Conservation (phyloP, 2,888 invertebrate species). For the Erebia palarica region DNA sequence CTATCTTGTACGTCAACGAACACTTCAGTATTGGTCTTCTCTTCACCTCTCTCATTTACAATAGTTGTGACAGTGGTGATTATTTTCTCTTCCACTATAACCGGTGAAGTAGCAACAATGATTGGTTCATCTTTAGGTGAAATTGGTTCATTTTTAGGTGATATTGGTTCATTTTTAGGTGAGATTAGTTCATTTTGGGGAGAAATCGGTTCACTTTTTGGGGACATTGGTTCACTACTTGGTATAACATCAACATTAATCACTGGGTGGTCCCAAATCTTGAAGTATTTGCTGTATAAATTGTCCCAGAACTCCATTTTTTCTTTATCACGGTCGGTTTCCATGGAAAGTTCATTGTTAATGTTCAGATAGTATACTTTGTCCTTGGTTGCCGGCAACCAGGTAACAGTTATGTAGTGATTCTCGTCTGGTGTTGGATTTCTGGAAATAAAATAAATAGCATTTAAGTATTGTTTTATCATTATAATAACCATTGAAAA, state of each 20-base stretch:
- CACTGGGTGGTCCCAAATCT: conserved; percentile 65
- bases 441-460: conserved; percentile 50
- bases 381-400: conserved; percentile 70
- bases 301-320: conserved; percentile 75
- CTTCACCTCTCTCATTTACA: conserved; percentile 19
- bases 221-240: conserved; percentile 19
- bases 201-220: conserved; percentile 3
- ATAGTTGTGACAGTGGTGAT: conserved; percentile 36
- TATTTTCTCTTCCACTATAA: conserved; percentile 41
- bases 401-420: conserved; percentile 65
- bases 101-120: conserved; percentile 36
- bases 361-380: conserved; percentile 63
- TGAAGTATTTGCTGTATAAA: conserved; percentile 66
- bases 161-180: conserved; percentile 22
- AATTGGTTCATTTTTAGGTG: conserved; percentile 20
- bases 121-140: conserved; percentile 28
- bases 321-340: conserved; percentile 61
- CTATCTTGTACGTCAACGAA: conserved; percentile 30
- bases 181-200: conserved; percentile 25
- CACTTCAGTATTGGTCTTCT: conserved; percentile 24
- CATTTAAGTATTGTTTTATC: not conserved
- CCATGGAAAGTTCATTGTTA: conserved; percentile 59
- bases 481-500: no score
- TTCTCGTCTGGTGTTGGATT: conserved; percentile 75
- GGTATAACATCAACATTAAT: conserved; percentile 39